Conservation (phyloP, 2,113 vertebrate genomes). For the Astur gentilis region DNA sequence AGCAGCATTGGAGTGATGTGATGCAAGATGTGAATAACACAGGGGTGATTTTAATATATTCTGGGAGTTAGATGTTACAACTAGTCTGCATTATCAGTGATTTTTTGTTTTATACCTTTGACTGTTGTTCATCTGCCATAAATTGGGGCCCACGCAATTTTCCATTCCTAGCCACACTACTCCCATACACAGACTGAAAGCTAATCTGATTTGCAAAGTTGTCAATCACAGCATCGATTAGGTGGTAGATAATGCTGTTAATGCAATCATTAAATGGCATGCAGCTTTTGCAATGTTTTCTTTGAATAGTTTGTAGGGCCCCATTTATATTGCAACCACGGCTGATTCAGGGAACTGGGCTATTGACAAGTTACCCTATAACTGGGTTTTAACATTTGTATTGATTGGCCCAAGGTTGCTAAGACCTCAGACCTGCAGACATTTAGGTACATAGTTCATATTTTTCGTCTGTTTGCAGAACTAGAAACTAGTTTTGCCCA, state of each 20-base stretch:
- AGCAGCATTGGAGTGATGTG: background rate
- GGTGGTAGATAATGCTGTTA: conserved; percentile 36
- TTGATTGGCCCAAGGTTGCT: background rate
- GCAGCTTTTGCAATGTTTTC: background rate
- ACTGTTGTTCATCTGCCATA: background rate
- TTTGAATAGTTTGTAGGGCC: background rate
- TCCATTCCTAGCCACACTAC: background rate
- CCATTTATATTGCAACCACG: background rate
- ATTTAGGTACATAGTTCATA: background rate
- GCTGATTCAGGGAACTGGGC: background rate
- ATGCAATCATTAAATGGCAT: conserved; percentile 24
- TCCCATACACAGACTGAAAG: background rate
- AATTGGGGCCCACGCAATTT: background rate
- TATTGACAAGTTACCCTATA: background rate
- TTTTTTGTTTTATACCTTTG: background rate
- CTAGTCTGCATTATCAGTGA: background rate
- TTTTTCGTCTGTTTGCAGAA: background rate
- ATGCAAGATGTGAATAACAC: background rate
- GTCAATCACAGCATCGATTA: conserved; percentile 59
- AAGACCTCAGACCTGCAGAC: background rate
- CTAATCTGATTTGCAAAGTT: conserved; percentile 63
- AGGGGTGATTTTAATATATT: background rate
- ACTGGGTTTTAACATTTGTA: background rate
- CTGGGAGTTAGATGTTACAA: background rate
- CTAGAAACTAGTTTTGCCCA: background rate